Evolutionary conservation across 2,888 invertebrate species (phyloP).

Genomic region (Formica aserva): DNA sequence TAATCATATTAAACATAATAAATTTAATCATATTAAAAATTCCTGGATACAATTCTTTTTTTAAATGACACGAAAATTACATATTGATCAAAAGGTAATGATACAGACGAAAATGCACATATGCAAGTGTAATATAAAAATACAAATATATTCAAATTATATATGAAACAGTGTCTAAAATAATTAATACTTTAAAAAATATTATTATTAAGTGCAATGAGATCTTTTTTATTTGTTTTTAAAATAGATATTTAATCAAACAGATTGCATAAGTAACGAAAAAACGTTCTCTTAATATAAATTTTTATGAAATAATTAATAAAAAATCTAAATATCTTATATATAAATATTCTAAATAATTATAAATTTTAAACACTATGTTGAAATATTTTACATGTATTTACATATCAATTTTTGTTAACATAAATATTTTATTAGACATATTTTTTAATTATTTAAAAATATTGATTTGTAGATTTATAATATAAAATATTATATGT

Average conservation of each 20-base stretch:
- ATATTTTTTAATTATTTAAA: neutral
- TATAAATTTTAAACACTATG: neutral
- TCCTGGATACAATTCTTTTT: neutral
- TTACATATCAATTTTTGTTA: neutral
- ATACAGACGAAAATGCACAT: neutral
- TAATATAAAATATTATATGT: neutral
- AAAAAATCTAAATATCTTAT: neutral
- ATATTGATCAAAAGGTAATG: neutral
- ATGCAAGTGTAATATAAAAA: neutral
- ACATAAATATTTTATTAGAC: neutral
- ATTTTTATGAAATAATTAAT: neutral
- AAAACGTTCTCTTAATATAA: neutral
- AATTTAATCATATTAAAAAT: neutral
- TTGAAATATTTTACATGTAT: neutral
- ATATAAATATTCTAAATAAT: neutral
- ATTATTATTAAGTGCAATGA: neutral
- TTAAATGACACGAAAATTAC: neutral
- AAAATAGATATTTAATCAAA: neutral
- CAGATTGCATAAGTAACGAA: neutral
- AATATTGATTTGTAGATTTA: neutral
- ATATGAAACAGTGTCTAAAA: neutral
- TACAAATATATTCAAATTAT: neutral
- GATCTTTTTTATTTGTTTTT: neutral
- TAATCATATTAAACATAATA: neutral
- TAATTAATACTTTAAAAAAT: neutral